These are phyloP conservation scores for Diabrotica balteata DNA, from an alignment of 2,888 invertebrate species.

Conservation along the genomic window DNA sequence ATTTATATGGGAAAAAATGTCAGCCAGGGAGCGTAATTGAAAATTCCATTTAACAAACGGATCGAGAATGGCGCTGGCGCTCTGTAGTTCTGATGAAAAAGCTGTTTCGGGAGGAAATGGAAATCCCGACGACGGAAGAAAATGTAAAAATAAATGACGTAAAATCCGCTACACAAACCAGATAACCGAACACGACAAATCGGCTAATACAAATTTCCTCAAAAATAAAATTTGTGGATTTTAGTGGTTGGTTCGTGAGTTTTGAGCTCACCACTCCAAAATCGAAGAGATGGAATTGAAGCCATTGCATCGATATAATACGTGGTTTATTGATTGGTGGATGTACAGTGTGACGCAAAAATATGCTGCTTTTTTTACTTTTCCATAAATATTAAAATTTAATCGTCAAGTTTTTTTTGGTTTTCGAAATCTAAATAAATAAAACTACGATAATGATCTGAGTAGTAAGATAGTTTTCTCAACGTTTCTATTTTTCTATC, in stretches of 20 bases:
- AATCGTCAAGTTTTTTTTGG: too few species aligned
- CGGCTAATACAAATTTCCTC: slow-evolving; percentile 53
- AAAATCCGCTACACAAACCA: slow-evolving; percentile 46
- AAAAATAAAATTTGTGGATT: slow-evolving; percentile 48
- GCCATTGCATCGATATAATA: too few species aligned
- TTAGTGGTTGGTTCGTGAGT: slow-evolving; percentile 3
- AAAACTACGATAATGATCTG: too few species aligned
- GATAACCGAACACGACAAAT: slow-evolving; percentile 51
- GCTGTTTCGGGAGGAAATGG: slow-evolving; percentile 47
- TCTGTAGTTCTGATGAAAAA: slow-evolving; percentile 41
- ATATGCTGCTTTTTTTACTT: too few species aligned
- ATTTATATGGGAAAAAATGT: slow-evolving; percentile 17
- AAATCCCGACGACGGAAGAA: slow-evolving; percentile 50
- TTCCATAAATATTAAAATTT: too few species aligned
- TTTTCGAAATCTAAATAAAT: too few species aligned
- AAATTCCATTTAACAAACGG: slow-evolving; percentile 42
- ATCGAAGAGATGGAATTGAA: too few species aligned
- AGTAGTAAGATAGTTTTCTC: too few species aligned
- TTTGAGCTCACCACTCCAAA: too few species aligned
- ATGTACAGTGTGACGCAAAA: too few species aligned
- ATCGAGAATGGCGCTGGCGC: slow-evolving; percentile 13
- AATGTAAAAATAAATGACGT: slow-evolving; percentile 51
- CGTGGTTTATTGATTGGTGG: too few species aligned
- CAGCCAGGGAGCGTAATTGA: slow-evolving; percentile 37
- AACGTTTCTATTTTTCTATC: too few species aligned